A percentile compares a stretch with the other conserved stretches of the same genome.
phyloP scores from a whole-genome alignment of 2,797 vertebrate species.

The Petrocephalus sullivani region DNA sequence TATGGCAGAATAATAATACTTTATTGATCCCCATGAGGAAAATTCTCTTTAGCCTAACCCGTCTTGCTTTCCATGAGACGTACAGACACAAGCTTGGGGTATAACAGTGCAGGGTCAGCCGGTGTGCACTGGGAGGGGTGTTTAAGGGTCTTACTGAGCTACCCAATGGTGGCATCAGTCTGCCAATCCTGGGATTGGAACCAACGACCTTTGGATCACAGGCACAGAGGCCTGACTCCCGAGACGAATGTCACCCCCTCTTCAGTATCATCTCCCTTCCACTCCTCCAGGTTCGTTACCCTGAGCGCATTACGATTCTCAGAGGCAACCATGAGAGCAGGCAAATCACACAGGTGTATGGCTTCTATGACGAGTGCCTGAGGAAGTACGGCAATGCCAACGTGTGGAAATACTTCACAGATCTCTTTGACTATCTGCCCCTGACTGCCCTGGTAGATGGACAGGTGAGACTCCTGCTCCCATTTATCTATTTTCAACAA shows the following conservation, averaged over 20 bases:
- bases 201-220: not conserved
- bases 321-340: slow-evolving; percentile 82
- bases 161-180: not conserved
- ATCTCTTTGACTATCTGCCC: slow-evolving; percentile 85
- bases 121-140: not conserved
- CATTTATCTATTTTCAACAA: not conserved
- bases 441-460: slow-evolving; percentile 84
- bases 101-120: not conserved
- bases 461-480: slow-evolving; percentile 59
- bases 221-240: not conserved
- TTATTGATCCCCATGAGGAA: not conserved
- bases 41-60: not conserved
- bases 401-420: slow-evolving; percentile 86
- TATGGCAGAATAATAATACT: not conserved
- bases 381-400: slow-evolving; percentile 85
- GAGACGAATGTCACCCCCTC: not conserved
- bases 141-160: not conserved
- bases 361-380: slow-evolving; percentile 84
- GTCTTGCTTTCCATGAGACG: not conserved
- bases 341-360: slow-evolving; percentile 85
- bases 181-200: not conserved
- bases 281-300: slow-evolving; percentile 70
- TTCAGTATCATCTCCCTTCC: not conserved
- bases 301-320: slow-evolving; percentile 81
- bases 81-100: not conserved